Base-by-base conservation (phyloP, 1,140 invertebrate species). In the Drosophila miranda region DNA sequence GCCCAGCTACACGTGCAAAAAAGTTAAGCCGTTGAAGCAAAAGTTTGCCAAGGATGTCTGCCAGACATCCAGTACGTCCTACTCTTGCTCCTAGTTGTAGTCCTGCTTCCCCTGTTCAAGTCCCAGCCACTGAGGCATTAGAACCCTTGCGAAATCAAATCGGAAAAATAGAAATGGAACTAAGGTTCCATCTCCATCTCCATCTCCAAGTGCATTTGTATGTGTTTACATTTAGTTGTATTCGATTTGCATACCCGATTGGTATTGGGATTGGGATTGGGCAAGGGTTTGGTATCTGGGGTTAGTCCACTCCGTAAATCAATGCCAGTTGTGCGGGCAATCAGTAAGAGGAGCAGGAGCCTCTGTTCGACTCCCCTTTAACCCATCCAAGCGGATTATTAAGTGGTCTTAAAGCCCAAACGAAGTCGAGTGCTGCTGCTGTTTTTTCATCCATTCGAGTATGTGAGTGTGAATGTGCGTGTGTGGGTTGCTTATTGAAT, bases 181-280 rank as follows among this genome's bases (percentile, higher is more conserved):
- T 26, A 50, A 26, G 48, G 48, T 55, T 45, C 43, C 34, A 38
- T 4, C 34, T 38, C 59, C 59, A 56, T 51, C 61, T 54, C n/a
- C 34, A 57, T 23, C 23, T 26, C 23, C 23, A 26, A 64, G 54
- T 84, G 77, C 80, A 86, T 75, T 68, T 87, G 82, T 86, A 61
- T 87, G 82, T 86, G 82, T 82, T 86, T 86, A 87, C 81, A 75
- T 84, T 87, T 87, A 84, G 82, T 86, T 84, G 82, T 84, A 78
- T 87, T 82, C 59, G 78, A 86, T 86, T 86, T 86, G 82, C 82
- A 86, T 86, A 87, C 64, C 62, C 73, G 59, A 72, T 67, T 73
- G 61, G 71, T 4, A 50, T 52, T 23, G 38, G 54, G 14, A 30
- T 14, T 42, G 53, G 28, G 11, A 38, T 34, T 28, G 38, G 53